These are phyloP conservation scores for Ormyrus pomaceus DNA, from an alignment of 2,888 invertebrate genomes.

Conservation along the genomic window DNA sequence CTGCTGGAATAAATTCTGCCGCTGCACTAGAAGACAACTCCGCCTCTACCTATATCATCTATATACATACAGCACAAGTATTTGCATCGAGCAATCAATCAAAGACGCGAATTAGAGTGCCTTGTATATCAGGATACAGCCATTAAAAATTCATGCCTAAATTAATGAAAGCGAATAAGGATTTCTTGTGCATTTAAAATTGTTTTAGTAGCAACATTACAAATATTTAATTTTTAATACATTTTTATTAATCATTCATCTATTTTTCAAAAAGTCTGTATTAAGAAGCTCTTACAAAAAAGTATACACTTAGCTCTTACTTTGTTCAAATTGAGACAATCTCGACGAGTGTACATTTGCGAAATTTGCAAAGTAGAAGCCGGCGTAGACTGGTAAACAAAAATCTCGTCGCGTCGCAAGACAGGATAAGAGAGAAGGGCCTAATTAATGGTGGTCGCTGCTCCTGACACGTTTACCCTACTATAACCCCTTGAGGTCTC, in stretches of 20 bases:
- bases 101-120: constrained; percentile 8
- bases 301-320: too few species aligned
- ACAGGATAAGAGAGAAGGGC: constrained; percentile 61
- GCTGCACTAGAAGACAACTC: constrained; percentile 20
- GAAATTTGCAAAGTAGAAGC: too few species aligned
- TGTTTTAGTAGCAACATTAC: too few species aligned
- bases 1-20: constrained; percentile 33
- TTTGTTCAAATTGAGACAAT: too few species aligned
- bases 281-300: too few species aligned
- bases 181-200: too few species aligned
- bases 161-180: too few species aligned
- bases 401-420: constrained; percentile 7
- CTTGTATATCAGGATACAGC: background rate
- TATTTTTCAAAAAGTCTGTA: too few species aligned
- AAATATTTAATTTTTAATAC: too few species aligned
- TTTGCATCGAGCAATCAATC: constrained; percentile 38
- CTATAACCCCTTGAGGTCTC: constrained; percentile 69
- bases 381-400: background rate
- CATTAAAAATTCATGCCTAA: too few species aligned
- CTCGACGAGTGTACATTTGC: too few species aligned
- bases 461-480: constrained; percentile 75
- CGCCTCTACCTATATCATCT: background rate
- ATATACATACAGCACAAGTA: background rate
- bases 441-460: constrained; percentile 75
- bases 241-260: too few species aligned